These are phyloP conservation scores for Rhynchonycteris naso DNA, from an alignment of 2,797 vertebrate genomes.

Conservation along the genomic window DNA sequence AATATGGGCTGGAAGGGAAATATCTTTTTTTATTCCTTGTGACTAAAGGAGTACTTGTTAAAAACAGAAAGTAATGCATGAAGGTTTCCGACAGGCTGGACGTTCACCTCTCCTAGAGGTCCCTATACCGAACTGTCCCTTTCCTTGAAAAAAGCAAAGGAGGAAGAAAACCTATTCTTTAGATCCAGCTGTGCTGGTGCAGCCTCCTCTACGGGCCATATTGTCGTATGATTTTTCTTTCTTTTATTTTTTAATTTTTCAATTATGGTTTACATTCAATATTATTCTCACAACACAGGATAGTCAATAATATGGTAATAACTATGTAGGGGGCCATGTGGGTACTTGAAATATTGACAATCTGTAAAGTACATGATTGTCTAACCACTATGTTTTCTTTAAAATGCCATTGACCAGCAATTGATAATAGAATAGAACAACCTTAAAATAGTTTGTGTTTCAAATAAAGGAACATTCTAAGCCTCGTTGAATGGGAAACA, in stretches of 20 bases:
- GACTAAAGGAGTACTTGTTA: conserved; percentile 50
- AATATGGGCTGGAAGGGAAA: conserved; percentile 62
- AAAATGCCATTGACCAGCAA: background rate
- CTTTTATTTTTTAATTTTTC: background rate
- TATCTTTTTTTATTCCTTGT: background rate
- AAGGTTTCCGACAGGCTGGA: conserved; percentile 17
- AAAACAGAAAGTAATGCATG: conserved; percentile 44
- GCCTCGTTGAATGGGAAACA: background rate
- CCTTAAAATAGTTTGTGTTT: conserved; percentile 17
- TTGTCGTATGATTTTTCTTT: background rate
- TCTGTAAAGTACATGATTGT: background rate
- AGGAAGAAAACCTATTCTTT: background rate
- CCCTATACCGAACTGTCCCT: background rate
- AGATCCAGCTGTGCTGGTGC: background rate
- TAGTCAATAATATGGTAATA: background rate
- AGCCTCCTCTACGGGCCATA: background rate
- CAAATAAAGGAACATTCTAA: conserved; percentile 23
- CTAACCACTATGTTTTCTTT: background rate
- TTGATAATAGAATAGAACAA: background rate
- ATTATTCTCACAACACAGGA: background rate
- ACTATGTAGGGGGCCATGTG: background rate
- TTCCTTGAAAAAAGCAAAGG: background rate
- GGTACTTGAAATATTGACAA: background rate
- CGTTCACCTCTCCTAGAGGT: background rate
- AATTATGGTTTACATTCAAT: background rate